Evolutionary conservation across 2,797 vertebrate genomes (phyloP), one percentile per base, ranked within the genome.

Genomic region (Pseudochirops cupreus): DNA sequence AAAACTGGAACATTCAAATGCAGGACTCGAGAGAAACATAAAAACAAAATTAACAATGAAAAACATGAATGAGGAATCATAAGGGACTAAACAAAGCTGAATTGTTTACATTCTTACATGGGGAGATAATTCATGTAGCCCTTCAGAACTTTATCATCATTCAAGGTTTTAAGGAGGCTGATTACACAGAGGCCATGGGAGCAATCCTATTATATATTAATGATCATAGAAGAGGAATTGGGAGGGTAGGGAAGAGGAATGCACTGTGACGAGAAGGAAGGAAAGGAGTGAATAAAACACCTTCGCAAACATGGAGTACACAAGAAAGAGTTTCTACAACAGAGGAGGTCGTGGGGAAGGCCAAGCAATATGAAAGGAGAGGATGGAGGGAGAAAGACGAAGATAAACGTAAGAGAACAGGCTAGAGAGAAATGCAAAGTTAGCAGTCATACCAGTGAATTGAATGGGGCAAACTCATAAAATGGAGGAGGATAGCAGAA

Each of bases 211-310:
- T 74, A 74, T 24, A 7, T 74, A 24, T 39, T 21, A 74, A 39
- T 74, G n/a, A 39, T 74, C 6, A 55, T 9, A 33, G 10, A 54
- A 56, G 18, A 26, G 28, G 7, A 53, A 3, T 54, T 18, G 33
- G 24, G 3, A 57, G 24, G 10, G 1, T 11, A 52, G 11, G 59
- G 46, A n/a, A 11, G 56, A 0, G 46, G 46, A 18, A 0, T 5
- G 52, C 11, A 1, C 4, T 52, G 26, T 50, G 31, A 29, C 28
- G 87, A 18, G 50, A 33, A 92, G 31, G 50, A 53, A 26, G 11
- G 91, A 53, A 93, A 57, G 13, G 50, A 24, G 26, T 91, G 92
- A 56, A 56, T 1, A 31, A 53, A 33, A n/a, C 56, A 18, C 92
- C 59, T n/a, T 56, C 18, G 9, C 24, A 4, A 9, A 91, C 57